phyloP scores from a whole-genome alignment of 2,113 vertebrate species.

The Mastomys natalensis region DNA sequence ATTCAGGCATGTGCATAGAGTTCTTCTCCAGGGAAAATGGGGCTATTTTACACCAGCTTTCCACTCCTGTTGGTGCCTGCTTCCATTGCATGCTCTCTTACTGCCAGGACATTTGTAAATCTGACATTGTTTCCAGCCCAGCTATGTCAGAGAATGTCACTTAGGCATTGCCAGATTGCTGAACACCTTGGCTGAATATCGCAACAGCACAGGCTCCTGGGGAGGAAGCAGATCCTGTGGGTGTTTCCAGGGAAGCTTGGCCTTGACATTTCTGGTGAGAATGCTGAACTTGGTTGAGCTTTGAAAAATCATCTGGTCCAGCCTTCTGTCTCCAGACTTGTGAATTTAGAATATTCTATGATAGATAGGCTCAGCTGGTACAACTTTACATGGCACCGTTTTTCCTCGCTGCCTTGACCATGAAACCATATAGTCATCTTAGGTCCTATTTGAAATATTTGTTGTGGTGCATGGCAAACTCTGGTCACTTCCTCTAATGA shows the following conservation, averaged over 20 bases:
- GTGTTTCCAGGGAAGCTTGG: conserved; percentile 72
- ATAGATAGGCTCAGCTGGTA: neutral
- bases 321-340: conserved; percentile 24
- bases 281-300: neutral
- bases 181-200: conserved; percentile 76
- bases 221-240: conserved; percentile 77
- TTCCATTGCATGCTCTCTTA: conserved; percentile 35
- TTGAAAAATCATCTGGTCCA: conserved; percentile 16
- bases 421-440: neutral
- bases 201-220: conserved; percentile 54
- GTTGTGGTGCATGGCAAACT: conserved; percentile 54
- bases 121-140: conserved; percentile 39
- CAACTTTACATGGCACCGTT: conserved; percentile 49
- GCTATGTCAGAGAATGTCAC: conserved; percentile 77
- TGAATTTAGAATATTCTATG: conserved; percentile 2
- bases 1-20: neutral
- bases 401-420: neutral
- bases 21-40: neutral
- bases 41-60: neutral
- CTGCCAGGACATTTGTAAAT: conserved; percentile 68
- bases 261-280: conserved; percentile 57
- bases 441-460: conserved; percentile 42
- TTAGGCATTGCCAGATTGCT: conserved; percentile 82
- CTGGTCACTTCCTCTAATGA: conserved; percentile 65
- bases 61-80: neutral